Evolutionary conservation across 2,797 vertebrate species (phyloP), one percentile per base, ranked within the genome.

Genomic region (Pogoniulus pusillus): DNA sequence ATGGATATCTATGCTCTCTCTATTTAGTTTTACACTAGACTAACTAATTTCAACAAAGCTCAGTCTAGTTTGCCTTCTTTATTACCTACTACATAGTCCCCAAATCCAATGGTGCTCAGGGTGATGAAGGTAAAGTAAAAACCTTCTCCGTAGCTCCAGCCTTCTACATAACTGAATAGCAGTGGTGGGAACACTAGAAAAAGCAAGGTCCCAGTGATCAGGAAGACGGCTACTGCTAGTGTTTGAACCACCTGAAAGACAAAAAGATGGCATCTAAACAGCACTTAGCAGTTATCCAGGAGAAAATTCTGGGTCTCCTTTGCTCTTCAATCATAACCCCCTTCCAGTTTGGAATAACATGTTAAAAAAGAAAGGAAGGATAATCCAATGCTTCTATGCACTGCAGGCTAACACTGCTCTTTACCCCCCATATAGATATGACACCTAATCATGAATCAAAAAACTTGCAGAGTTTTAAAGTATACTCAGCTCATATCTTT

Each of bases 121-220:
- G 98, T 99, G 95, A 99, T 98, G 96, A 99, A 99, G 79, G 98
- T 97, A 16, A 98, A 99, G 94, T 99, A 99, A 96, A 99, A 99
- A 22, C 98, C 98, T 96, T 99, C 98, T n/a, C 98, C 94, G 0
- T 98, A 98, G 12, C 98, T 98, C 98, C 99, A 99, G 89, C 97
- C 98, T 96, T 99, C 98, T 90, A 98, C 98, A 0, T 98, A 98
- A 94, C 98, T 99, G 98, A 99, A 99, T 90, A 99, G 93, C 93
- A 99, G 80, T 29, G 98, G 98, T 3, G 99, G 98, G 79, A 98
- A 97, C 93, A 99, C 96, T 89, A 99, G 96, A 65, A 99, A 97
- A 81, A 98, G 94, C 91, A 99, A 90, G 24, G 98, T 98, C 60
- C 98, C 99, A 57, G 97, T 85, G 43, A 94, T 91, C 84, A 99